A percentile compares a stretch with the other conserved stretches of the same genome.
Conservation (phyloP, 2,797 vertebrate species). For the Chloroceryle inda region DNA sequence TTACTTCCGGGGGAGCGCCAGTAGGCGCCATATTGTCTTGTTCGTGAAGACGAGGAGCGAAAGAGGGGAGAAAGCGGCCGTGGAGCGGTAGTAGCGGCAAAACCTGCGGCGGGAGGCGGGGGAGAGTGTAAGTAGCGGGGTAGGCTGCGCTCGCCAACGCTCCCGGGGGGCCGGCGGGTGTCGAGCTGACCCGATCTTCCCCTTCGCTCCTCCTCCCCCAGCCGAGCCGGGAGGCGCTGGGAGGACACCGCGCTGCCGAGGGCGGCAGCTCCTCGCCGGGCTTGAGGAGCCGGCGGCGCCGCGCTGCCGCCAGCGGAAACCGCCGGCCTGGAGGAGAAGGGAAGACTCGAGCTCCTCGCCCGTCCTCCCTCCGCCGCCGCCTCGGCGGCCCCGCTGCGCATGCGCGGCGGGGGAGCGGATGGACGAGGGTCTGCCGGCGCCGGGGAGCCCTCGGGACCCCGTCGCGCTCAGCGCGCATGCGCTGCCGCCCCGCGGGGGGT, state of each 20-base stretch:
- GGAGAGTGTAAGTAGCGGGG: slow-evolving; percentile 39
- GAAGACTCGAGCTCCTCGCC: neutral
- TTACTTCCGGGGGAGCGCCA: slow-evolving; percentile 75
- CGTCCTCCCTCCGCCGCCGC: neutral
- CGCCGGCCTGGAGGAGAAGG: neutral
- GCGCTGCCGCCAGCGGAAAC: neutral
- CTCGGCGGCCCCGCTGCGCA: slow-evolving; percentile 37
- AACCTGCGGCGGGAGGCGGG: neutral
- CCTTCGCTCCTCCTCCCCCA: neutral
- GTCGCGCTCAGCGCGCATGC: slow-evolving; percentile 34
- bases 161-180: neutral
- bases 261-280: neutral
- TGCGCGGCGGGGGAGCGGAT: slow-evolving; percentile 39
- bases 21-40: slow-evolving; percentile 82
- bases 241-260: neutral
- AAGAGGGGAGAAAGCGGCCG: slow-evolving; percentile 56
- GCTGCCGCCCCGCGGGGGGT: neutral
- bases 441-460: neutral
- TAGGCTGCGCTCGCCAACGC: neutral
- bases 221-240: neutral
- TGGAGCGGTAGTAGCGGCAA: neutral
- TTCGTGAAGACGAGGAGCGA: slow-evolving; percentile 71
- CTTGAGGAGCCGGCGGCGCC: neutral
- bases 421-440: neutral
- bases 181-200: neutral